A percentile compares a stretch with the other conserved stretches of the same genome.
Evolutionary conservation across 2,113 vertebrate species (phyloP).

Genomic region (Scortum barcoo): DNA sequence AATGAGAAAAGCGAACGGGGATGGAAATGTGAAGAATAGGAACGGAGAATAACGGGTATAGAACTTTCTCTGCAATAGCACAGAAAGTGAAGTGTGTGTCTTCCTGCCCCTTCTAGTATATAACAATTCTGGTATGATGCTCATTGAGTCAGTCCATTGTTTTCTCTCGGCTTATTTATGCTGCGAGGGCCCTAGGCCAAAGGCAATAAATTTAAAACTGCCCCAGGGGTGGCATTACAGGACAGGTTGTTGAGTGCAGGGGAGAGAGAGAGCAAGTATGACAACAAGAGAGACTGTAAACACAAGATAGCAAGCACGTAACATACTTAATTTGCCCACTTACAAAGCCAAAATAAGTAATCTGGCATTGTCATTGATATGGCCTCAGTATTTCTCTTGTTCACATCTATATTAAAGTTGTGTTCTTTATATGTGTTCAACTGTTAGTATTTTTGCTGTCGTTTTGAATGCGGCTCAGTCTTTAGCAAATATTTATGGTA

Average conservation of each 20-base stretch:
- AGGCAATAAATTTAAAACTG: constrained; percentile 78
- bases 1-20: constrained; percentile 57
- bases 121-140: constrained; percentile 70
- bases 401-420: constrained; percentile 9
- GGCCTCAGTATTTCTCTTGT: not conserved
- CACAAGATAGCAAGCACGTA: constrained; percentile 56
- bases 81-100: constrained; percentile 62
- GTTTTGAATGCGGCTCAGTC: not conserved
- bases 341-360: constrained; percentile 26
- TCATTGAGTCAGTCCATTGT: constrained; percentile 74
- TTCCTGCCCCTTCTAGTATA: constrained; percentile 62
- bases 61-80: constrained; percentile 64
- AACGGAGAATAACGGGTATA: constrained; percentile 53
- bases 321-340: not conserved
- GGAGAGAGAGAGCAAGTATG: constrained; percentile 43
- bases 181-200: constrained; percentile 70
- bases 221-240: constrained; percentile 77
- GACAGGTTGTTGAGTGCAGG: constrained; percentile 73
- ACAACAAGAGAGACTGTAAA: constrained; percentile 64
- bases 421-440: not conserved
- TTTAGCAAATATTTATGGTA: not conserved
- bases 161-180: constrained; percentile 78
- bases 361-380: not conserved
- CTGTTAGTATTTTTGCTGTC: not conserved
- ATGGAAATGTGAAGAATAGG: constrained; percentile 70